phyloP scores from a whole-genome alignment of 2,797 vertebrate species.

The Anguilla marmorata region DNA sequence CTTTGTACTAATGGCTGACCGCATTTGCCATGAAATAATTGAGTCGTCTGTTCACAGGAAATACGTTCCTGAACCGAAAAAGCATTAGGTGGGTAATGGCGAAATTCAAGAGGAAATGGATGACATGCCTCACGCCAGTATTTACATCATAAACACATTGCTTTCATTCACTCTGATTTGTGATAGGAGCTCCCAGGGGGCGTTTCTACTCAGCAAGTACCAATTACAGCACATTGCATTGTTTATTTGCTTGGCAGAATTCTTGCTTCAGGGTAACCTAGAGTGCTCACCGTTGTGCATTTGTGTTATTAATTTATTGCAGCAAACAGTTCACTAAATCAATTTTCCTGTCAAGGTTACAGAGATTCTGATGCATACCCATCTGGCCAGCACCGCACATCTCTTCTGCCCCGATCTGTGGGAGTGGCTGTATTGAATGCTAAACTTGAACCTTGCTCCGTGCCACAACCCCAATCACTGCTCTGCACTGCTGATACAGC shows the following conservation, averaged over 20 bases:
- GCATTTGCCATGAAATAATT: background rate
- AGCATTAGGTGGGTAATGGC: background rate
- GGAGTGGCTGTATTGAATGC: too few species aligned
- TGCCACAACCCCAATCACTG: background rate
- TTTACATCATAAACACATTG: constrained; percentile 10
- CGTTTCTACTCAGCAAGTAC: background rate
- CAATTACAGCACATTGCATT: constrained; percentile 10
- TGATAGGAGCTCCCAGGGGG: background rate
- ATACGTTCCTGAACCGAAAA: background rate
- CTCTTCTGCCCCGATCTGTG: background rate
- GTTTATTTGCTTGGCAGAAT: constrained; percentile 17
- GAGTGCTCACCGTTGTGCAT: constrained; percentile 8
- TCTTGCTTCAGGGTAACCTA: background rate
- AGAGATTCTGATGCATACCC: background rate
- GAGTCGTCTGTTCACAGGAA: background rate
- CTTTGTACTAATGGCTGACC: background rate
- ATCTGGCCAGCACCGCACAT: background rate
- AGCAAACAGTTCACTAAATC: constrained; percentile 16
- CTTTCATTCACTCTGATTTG: background rate
- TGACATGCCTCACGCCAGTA: background rate
- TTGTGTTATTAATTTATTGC: background rate
- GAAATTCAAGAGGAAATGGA: background rate
- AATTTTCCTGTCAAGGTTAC: background rate
- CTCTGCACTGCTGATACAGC: background rate
- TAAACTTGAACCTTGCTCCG: background rate